Evolutionary conservation across 2,888 invertebrate species (phyloP).

Genomic region (Catocala sponsa): DNA sequence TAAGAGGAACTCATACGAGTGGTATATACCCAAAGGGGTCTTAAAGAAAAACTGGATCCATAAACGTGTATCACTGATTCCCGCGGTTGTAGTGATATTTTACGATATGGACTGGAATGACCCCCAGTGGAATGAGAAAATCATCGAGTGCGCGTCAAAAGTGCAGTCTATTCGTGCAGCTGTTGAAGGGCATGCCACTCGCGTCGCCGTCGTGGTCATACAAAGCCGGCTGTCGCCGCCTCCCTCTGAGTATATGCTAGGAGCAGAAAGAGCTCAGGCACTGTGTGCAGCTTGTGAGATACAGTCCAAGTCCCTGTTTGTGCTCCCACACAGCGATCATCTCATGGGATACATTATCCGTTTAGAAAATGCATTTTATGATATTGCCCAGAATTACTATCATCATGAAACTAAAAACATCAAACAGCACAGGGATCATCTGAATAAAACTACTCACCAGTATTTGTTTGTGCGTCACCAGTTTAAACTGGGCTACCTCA

Average conservation of each 20-base stretch:
- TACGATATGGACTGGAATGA: conserved; percentile 99
- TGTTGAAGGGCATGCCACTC: conserved; percentile 91
- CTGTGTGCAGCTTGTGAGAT: conserved; percentile 97
- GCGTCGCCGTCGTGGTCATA: conserved; percentile 96
- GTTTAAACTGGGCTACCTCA: conserved; percentile 98
- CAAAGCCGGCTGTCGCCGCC: conserved; percentile 94
- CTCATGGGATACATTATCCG: conserved; percentile 92
- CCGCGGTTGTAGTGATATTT: conserved; percentile 97
- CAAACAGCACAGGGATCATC: conserved; percentile 95
- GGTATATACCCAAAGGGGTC: conserved; percentile 98
- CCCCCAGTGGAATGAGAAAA: conserved; percentile 97
- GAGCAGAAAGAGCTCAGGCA: conserved; percentile 96
- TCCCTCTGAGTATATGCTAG: conserved; percentile 93
- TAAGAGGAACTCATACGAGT: conserved; percentile 96
- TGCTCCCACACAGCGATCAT: conserved; percentile 96
- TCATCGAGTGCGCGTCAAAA: conserved; percentile 96
- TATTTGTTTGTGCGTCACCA: conserved; percentile 98
- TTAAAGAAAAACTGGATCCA: conserved; percentile 98
- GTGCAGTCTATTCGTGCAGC: conserved; percentile 94
- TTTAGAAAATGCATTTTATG: conserved; percentile 97
- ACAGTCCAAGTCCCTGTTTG: conserved; percentile 96
- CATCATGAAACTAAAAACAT: conserved; percentile 95
- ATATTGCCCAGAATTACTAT: conserved; percentile 97
- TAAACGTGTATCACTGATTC: conserved; percentile 96
- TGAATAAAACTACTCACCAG: conserved; percentile 97